Evolutionary conservation across 2,888 invertebrate genomes (phyloP).

Genomic region (Ommatoiulus sabulosus): DNA sequence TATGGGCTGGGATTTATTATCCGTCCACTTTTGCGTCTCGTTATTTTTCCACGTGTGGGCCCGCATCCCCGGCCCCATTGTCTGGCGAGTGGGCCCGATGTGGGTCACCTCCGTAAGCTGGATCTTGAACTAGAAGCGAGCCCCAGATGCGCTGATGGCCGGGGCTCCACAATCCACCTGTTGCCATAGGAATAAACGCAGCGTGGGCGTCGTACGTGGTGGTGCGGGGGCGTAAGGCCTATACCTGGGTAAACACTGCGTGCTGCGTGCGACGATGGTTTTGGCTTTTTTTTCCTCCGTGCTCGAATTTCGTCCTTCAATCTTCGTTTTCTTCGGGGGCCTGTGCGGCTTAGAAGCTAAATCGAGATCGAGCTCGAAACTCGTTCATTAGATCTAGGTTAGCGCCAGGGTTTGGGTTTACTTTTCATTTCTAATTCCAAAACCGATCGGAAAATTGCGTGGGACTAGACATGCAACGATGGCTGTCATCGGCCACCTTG

Average conservation of each 20-base stretch:
- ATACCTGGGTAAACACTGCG: background rate
- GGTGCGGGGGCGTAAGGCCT: background rate
- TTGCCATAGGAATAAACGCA: background rate
- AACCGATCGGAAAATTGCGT: background rate
- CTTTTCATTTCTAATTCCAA: slow-evolving; percentile 24
- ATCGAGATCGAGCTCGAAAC: background rate
- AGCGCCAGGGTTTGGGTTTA: slow-evolving; percentile 4
- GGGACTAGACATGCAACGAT: too few species aligned
- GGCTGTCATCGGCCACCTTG: too few species aligned
- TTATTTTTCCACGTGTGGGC: background rate
- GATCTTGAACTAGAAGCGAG: slow-evolving; percentile 40
- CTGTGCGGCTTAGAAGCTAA: background rate
- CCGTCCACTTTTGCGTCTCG: background rate
- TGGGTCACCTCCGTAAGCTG: slow-evolving; percentile 34
- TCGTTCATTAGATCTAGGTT: slow-evolving; percentile 36
- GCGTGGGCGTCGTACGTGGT: background rate
- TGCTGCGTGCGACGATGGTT: too few species aligned
- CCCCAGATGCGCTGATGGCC: background rate
- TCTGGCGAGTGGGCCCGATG: background rate
- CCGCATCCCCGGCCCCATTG: background rate
- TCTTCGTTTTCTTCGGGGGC: background rate
- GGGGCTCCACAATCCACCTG: background rate
- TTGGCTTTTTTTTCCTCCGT: background rate
- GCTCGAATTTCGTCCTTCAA: slow-evolving; percentile 17
- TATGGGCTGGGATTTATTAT: too few species aligned